Evolutionary conservation across 2,888 invertebrate genomes (phyloP), one percentile per base, ranked within the genome.

Genomic region (Camptogramma bilineatum): DNA sequence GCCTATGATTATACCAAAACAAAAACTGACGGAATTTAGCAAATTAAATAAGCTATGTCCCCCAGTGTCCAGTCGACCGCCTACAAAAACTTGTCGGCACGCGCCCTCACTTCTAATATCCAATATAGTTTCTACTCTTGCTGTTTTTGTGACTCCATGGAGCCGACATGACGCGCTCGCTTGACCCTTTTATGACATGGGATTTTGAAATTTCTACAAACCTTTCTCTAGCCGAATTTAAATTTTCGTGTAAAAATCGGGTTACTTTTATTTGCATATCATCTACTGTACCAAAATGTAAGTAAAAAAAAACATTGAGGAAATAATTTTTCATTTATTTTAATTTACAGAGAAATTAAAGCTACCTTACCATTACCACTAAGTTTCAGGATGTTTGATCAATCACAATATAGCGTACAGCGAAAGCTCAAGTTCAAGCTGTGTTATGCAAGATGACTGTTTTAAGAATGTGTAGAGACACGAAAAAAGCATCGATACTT

Each of bases 91-190:
- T 78, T 72, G 84, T 80, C 85, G 85, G 87, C 88, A 87, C 88
- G 86, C 88, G 88, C 88, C 86, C 85, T 84, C 85, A 87, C 88
- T 85, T 90, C 88, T 90, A 88, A 92, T 90, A 90, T 92, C 90
- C 88, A 91, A 90, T 91, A 89, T 91, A 91, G 90, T 91, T 91
- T 85, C 87, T 84, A 81, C 82, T 84, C 78, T 77, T 76, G 83
- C 73, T 74, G 81, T 91, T 92, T 92, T 92, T 91, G 90, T 81
- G 70, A 73, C 80, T 75, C 72, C 71, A 48, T 44, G 61, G 58
- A 39, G 78, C 75, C 79, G 84, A 86, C 85, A 85, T 86, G 89
- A 84, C 85, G 86, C 78, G 83, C 73, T 79, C 85, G 87, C 88
- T 88, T 91, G 90, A 91, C 92, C 92, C 91, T 91, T 90, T 88